Base-by-base conservation (phyloP, 2,888 invertebrate genomes). In the Perithous albicinctus region DNA sequence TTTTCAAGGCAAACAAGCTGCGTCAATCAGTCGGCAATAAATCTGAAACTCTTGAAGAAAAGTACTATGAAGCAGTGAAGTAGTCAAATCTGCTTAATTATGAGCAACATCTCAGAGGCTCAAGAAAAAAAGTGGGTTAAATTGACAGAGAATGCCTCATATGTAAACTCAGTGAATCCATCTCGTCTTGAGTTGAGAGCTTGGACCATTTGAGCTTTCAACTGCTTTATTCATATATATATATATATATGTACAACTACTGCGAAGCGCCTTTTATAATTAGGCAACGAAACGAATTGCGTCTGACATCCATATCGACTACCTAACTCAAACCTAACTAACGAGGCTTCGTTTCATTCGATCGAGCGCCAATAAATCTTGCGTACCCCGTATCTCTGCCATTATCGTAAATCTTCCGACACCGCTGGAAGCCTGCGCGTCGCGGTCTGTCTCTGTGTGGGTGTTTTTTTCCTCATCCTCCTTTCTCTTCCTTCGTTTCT, bases 201-300 rank as follows among this genome's bases (percentile, higher is more conserved):
- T 51, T 20, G 66, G 15, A 48, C 61, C 12, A 26, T 32, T 67
- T 15, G 35, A 15, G 54, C 69, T 41, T 15, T 12, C 23, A 18
- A 41, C 29, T 48, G 41, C 38, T 32, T 7, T 51, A 23, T 56
- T 51, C 12, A n/a, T 43, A 38, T 29, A 26, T 59, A 32, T 18
- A 64, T n/a, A n/a, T n/a, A n/a, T n/a, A n/a, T n/a, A n/a, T n/a
- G 10, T 10, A 48, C 41, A 7, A 67, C 80, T 78, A 78, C 80
- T 82, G 87, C 85, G 81, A 87, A 86, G n/a, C 85, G 89, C 88
- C n/a, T 89, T 90, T 91, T 91, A 91, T 91, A 91, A 91, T 91
- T 91, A 91, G 90, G 89, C 88, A 89, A 90, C 89, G 89, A 88
- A 90, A 90, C 90, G 91, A 91, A 90, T 91, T 89, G 89, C 86